A percentile compares a stretch with the other conserved stretches of the same genome.
phyloP scores from a whole-genome alignment of 2,797 vertebrate species.

The Taeniopygia guttata region DNA sequence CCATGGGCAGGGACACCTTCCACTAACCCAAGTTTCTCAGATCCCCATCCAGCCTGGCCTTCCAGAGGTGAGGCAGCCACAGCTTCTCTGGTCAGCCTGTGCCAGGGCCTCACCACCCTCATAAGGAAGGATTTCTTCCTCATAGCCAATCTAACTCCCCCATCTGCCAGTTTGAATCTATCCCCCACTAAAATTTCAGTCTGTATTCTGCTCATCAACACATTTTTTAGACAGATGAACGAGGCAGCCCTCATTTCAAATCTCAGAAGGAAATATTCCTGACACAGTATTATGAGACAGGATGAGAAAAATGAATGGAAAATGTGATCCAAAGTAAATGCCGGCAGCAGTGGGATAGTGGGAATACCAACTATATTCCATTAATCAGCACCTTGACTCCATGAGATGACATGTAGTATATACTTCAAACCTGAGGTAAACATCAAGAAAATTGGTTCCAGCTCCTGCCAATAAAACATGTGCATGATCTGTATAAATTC shows the following conservation, averaged over 20 bases:
- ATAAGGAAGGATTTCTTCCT: not conserved
- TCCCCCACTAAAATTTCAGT: not conserved
- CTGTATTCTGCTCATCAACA: not conserved
- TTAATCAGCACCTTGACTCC: not conserved
- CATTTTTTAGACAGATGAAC: constrained; percentile 23
- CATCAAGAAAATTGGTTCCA: not conserved
- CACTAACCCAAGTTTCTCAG: not conserved
- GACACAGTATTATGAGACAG: constrained; percentile 9
- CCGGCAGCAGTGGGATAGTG: not conserved
- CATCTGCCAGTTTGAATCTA: not conserved
- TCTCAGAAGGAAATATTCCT: constrained; percentile 21
- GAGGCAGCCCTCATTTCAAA: not conserved
- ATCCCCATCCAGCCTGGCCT: not conserved
- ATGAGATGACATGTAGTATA: not conserved
- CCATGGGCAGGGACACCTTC: not conserved
- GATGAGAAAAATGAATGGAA: constrained; percentile 19
- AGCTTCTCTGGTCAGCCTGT: not conserved
- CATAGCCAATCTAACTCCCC: rapidly evolving
- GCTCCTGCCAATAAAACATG: not conserved
- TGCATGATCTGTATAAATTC: not conserved
- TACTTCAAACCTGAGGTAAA: not conserved
- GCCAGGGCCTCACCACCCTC: not conserved
- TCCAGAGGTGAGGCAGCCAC: not conserved
- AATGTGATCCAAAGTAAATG: constrained; percentile 18
- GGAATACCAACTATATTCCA: not conserved